Percentiles rank a stretch among this genome's conserved stretches.
phyloP scores from a whole-genome alignment of 2,888 invertebrate species.

The Troglohyphantes excavatus region DNA sequence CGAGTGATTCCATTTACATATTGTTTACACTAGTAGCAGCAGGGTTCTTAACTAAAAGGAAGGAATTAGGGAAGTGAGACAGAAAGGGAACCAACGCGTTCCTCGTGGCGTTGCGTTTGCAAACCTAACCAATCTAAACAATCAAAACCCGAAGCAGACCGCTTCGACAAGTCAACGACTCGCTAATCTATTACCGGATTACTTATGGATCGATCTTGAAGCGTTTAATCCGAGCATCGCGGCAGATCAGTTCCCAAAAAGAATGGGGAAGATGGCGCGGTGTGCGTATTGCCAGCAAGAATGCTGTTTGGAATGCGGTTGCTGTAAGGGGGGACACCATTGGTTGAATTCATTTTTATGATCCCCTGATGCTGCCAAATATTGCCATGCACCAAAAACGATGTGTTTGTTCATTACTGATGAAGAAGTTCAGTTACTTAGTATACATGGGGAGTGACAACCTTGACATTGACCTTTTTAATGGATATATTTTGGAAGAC shows the following conservation, averaged over 20 bases:
- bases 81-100: not conserved
- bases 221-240: constrained; percentile 30
- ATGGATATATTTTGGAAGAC: not conserved
- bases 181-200: constrained; percentile 40
- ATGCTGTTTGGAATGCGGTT: constrained; percentile 43
- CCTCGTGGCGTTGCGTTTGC: not conserved
- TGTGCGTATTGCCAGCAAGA: constrained; percentile 1
- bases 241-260: constrained; percentile 8
- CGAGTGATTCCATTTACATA: no score
- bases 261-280: constrained; percentile 5
- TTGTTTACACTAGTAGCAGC: no score
- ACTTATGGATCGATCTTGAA: constrained; percentile 35
- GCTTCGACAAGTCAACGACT: constrained; percentile 50
- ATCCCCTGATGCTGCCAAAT: constrained; percentile 7
- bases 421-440: not conserved
- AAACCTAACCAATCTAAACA: not conserved
- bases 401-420: constrained; percentile 9
- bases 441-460: not conserved
- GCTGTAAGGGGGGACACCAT: not conserved
- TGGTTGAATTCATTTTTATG: not conserved
- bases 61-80: not conserved
- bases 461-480: constrained; percentile 3
- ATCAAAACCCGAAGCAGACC: not conserved
- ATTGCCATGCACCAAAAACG: not conserved
- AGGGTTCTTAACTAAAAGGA: not conserved